Conservation (phyloP, 2,888 invertebrate species). For the Synergus laeviventris region DNA sequence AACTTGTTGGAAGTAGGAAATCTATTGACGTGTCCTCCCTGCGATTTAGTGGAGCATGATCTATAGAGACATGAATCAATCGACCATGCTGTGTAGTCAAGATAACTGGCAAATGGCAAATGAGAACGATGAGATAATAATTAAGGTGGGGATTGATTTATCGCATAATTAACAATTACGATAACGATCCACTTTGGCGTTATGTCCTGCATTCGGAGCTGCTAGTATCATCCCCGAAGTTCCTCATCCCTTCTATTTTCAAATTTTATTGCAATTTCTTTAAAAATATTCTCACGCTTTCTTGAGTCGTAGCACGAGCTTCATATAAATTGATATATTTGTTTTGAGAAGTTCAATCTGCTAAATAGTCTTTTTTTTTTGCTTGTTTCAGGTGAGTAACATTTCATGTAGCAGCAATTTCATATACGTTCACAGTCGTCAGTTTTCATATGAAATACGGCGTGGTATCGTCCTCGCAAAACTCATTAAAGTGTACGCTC, state of each 20-base stretch:
- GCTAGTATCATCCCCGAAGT: constrained; percentile 1
- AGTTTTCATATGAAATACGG: neutral
- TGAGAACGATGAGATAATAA: constrained; percentile 60
- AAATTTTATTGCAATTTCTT: neutral
- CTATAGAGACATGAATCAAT: neutral
- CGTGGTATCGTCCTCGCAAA: constrained; percentile 10
- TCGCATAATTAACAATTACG: constrained; percentile 66
- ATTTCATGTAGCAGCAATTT: constrained; percentile 49
- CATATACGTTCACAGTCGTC: constrained; percentile 44
- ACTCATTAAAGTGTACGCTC: constrained; percentile 23
- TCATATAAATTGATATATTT: neutral
- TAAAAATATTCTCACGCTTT: neutral
- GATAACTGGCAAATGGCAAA: constrained; percentile 41
- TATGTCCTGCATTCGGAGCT: neutral
- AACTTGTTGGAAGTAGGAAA: neutral
- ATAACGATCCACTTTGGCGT: constrained; percentile 33
- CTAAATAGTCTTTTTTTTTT: constrained; percentile 53
- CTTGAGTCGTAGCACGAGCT: neutral
- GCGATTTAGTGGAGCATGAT: constrained; percentile 13
- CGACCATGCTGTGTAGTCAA: neutral
- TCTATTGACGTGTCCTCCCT: constrained; percentile 13
- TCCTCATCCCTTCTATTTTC: constrained; percentile 11
- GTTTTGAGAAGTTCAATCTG: constrained; percentile 16
- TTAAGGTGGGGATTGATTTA: constrained; percentile 67
- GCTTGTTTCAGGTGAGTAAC: constrained; percentile 69